Evolutionary conservation across 2,113 vertebrate species (phyloP).

Genomic region (Dasyurus viverrinus): DNA sequence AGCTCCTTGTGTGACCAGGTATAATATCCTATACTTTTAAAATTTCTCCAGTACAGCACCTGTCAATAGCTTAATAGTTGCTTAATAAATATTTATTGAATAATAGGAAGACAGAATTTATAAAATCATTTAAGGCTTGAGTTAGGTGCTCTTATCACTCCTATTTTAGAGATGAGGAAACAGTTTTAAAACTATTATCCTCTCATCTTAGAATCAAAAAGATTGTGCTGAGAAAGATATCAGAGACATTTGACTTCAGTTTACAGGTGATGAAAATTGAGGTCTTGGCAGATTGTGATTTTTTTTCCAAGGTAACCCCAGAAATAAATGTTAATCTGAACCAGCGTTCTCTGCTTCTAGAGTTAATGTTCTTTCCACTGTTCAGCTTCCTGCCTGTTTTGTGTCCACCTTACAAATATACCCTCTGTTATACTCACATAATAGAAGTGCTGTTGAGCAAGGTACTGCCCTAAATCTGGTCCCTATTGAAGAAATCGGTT

Average conservation of each 20-base stretch:
- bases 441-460: neutral
- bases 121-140: neutral
- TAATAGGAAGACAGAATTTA: too few species aligned
- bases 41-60: neutral
- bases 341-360: neutral
- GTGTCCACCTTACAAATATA: neutral
- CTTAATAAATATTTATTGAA: neutral
- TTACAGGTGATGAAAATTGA: neutral
- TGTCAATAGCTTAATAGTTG: neutral
- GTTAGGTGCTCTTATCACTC: neutral
- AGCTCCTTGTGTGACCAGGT: neutral
- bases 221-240: neutral
- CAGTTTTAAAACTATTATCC: neutral
- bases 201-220: neutral
- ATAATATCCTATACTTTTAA: neutral
- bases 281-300: neutral
- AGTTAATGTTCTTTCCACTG: neutral
- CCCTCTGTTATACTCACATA: neutral
- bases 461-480: neutral
- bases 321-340: neutral
- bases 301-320: neutral
- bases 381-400: neutral
- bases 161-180: neutral
- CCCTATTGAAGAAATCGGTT: neutral
- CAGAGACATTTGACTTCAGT: neutral